Base-by-base conservation (phyloP, 2,888 invertebrate species). In the Xestia xanthographa region DNA sequence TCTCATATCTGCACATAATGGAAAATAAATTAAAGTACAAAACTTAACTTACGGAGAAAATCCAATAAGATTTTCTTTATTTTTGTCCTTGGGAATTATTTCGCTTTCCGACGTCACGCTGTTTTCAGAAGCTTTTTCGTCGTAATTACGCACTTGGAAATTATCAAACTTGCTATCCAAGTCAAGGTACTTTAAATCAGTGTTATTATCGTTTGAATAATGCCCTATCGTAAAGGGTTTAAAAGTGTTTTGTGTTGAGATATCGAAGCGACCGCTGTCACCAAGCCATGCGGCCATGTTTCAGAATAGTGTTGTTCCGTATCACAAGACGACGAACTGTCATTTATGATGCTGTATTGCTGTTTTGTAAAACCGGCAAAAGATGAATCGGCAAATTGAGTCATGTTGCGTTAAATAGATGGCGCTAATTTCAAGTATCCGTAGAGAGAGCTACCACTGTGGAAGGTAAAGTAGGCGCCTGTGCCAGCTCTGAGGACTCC, bases 261-360 rank as follows among this genome's bases (percentile, higher is more conserved):
- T 92, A 91, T 89, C 80, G 79, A 85, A 88, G 80, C 74, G 86
- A 79, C 88, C 87, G 87, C 93, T 94, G 92, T 94, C 94, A 94
- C 87, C 88, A 86, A 90, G 90, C 95, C 95, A 94, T 92, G 94
- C 94, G 92, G 95, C 96, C 96, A 96, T 96, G 91, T 94, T 93
- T 91, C 89, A 76, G 72, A 83, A 73, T 89, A 88, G 90, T 89
- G 90, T 83, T 90, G 88, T 88, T 75, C 77, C 76, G 69, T 79
- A 45, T 70, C 76, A 45, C 60, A 74, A 69, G 48, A 53, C 48
- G 48, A 53, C 48, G 75, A 85, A 82, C 79, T 85, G 79, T 78
- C 83, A 86, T 34, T 34, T 72, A 45, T 4, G n/a, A n/a, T n/a
- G n/a, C n/a, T n/a, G n/a, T n/a, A n/a, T n/a, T n/a, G 66, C 74